Conservation (phyloP, 2,797 vertebrate species). For the Antennarius maculatus region DNA sequence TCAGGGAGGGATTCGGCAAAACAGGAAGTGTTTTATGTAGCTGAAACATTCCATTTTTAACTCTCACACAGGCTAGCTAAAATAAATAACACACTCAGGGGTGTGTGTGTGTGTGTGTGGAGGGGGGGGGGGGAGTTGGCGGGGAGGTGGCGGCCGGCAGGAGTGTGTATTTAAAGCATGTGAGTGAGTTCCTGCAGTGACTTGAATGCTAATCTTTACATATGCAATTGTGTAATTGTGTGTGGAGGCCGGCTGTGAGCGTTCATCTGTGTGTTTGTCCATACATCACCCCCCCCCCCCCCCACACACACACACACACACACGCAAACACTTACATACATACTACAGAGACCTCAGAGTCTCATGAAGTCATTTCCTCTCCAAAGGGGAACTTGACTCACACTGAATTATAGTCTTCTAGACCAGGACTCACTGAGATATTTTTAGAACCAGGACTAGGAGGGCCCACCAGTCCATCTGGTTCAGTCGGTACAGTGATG, state of each 20-base stretch:
- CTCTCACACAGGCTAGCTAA: slow-evolving; percentile 64
- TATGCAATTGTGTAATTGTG: slow-evolving; percentile 9
- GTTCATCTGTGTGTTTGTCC: slow-evolving; percentile 21
- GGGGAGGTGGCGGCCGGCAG: slow-evolving; percentile 26
- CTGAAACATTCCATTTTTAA: slow-evolving; percentile 83
- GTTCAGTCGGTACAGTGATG: neutral
- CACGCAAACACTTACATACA: no score
- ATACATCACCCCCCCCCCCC: slow-evolving; percentile 27
- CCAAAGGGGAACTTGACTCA: slow-evolving; percentile 41
- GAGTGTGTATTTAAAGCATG: slow-evolving; percentile 4
- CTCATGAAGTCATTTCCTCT: slow-evolving; percentile 69
- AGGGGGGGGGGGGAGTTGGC: neutral
- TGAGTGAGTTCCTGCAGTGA: slow-evolving; percentile 23
- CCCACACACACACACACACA: neutral
- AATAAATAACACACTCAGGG: slow-evolving; percentile 72
- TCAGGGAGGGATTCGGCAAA: slow-evolving; percentile 73
- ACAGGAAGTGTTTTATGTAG: slow-evolving; percentile 84
- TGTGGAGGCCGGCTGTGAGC: slow-evolving; percentile 4
- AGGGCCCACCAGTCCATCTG: slow-evolving; percentile 2
- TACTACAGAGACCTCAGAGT: slow-evolving; percentile 39
- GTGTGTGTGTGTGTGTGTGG: no score
- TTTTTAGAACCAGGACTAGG: slow-evolving; percentile 9
- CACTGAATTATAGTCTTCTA: slow-evolving; percentile 28
- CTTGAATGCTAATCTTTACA: slow-evolving; percentile 13
- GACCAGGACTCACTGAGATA: slow-evolving; percentile 19